Evolutionary conservation across 2,888 invertebrate species (phyloP), one percentile per base, ranked within the genome.

Genomic region (Cheilosia pagana): DNA sequence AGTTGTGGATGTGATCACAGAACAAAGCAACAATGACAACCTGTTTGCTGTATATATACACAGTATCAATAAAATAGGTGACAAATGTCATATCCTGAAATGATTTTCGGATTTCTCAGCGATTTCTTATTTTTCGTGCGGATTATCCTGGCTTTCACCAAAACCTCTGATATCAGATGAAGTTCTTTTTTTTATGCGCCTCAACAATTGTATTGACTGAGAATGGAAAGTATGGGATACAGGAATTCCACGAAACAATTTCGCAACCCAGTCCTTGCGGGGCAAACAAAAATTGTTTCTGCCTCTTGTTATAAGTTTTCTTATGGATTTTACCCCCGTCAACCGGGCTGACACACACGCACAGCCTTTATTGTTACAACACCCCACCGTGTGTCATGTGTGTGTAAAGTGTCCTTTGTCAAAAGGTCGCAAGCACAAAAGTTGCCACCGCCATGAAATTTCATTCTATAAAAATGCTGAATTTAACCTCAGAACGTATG

Each of bases 351-450:
- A 45, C 16, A 43, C 16, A 43, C 43, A 16, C 14, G 16, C 39
- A n/a, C 25, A 39, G 7, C 35, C 28, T 23, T 2, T n/a, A 28
- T 28, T 28, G 28, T 25, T 28, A 43, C n/a, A 60, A 52, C 45
- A 52, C 45, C 2, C 45, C 65, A 50, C 53, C 53, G 39, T 50
- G 67, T 71, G 35, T 12, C 35, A 35, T 67, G 68, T 68, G 68
- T 68, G 74, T 78, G 74, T 74, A 78, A 83, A 83, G 52, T 74
- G 74, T 78, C 83, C 83, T 78, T 78, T 59, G 74, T 57, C n/a
- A 70, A 62, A 62, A 52, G 77, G 67, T 78, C 59, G 6, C 23
- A 23, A 50, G 23, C 21, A 48, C 59, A 67, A 65, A 31, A 28
- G 31, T 14, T 16, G 53, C 6, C 25, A 28, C 16, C 53, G 53